Evolutionary conservation across 2,888 invertebrate genomes (phyloP), one percentile per base, ranked within the genome.

Genomic region (Machimus atricapillus): DNA sequence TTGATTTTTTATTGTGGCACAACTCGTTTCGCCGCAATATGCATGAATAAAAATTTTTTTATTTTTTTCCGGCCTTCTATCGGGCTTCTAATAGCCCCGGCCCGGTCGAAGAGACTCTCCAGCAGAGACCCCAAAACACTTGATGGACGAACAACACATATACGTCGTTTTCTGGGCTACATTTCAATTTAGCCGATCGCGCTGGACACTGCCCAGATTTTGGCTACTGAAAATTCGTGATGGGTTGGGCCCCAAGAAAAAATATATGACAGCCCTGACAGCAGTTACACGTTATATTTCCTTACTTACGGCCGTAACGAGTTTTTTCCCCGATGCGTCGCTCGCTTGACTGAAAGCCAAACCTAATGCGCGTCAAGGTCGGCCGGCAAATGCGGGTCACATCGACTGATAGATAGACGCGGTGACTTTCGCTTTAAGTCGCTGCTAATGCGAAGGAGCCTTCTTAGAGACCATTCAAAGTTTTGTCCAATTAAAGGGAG

Each of bases 141-240:
- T 81, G 81, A 81, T 52, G 81, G 81, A 81, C 81, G 81, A 81
- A 37, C 40, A 46, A 40, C 27, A 27, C 40, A n/a, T n/a, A n/a
- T n/a, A 78, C 43, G 78, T 46, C 37, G 46, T 73, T 27, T 66
- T 73, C 66, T 73, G 37, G 66, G 19, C 83, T 73, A 73, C 58
- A 83, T 83, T 83, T 83, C 83, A 83, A 83, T 66, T 83, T 83
- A 27, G 43, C 40, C 40, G 40, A 37, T 37, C 83, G 83, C 66
- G 27, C 66, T 43, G 83, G 66, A 66, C 66, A 37, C 43, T 83
- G 66, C 83, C 40, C 73, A 58, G 58, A 83, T 83, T 83, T 83
- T 73, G 73, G 83, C 83, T 83, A 83, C 83, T 73, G 83, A 83
- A 83, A 83, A 66, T 66, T n/a, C 83, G 40, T 83, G 83, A 83